Base-by-base conservation (phyloP, 2,113 vertebrate species). In the Polypterus bichir region DNA sequence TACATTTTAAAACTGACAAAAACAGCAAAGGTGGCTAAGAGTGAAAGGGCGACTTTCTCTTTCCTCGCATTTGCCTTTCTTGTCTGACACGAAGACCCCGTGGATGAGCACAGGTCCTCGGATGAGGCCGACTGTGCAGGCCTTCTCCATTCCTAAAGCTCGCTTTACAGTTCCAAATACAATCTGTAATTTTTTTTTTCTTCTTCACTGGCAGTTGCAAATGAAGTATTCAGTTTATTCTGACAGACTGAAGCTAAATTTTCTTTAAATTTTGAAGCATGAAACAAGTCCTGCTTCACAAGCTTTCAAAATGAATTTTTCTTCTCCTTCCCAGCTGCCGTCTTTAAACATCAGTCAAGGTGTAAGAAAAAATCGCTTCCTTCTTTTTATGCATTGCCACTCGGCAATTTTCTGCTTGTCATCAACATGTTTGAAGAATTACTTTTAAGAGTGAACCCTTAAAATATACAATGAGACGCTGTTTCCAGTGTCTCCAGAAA, bases 71-170 rank as follows among this genome's bases (percentile, higher is more conserved):
- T 67, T 68, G 60, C 67, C 46, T 45, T 9, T 45, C 10, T 58
- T 58, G 5, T 66, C 69, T 68, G 68, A 64, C 76, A 77, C 76
- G 65, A 67, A 66, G 65, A 67, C 67, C 67, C 57, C 62, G 5
- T 71, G 73, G 79, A 78, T 64, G 66, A 63, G 70, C 78, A 71
- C 57, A 66, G 71, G 71, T 64, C 73, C 75, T 70, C 66, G 66
- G 73, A 78, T 79, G 71, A 74, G 66, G 67, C 66, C 60, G 59
- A 77, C 71, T 55, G 60, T 49, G 64, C 64, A 72, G 62, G 27
- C 27, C 63, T 54, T 64, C 51, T 59, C 59, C 70, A 65, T 47
- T 66, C 67, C 44, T 60, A 47, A 60, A 27, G 9, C 52, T 11
- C 59, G 46, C 3, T 52, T 51, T 5, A 60, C 27, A 44, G 49